These are phyloP conservation scores for Lydus trimaculatus DNA, from an alignment of 2,888 invertebrate species.

Conservation along the genomic window DNA sequence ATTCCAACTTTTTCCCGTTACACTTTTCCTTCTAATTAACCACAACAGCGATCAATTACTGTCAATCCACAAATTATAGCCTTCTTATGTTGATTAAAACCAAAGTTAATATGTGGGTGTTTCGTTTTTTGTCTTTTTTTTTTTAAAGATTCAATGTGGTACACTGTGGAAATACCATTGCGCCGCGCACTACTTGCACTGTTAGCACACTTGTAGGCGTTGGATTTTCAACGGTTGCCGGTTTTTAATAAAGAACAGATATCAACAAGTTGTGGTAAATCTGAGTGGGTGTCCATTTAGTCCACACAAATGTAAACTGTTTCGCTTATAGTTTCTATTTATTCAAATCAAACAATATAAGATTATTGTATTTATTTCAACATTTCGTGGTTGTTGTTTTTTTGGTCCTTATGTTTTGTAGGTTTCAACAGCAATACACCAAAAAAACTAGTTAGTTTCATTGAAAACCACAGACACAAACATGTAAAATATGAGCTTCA, in stretches of 20 bases:
- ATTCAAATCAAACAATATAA: conserved; percentile 13
- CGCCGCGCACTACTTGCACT: not conserved
- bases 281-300: conserved; percentile 22
- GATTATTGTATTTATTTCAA: too few relatives aligned
- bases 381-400: too few relatives aligned
- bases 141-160: too few relatives aligned
- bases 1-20: not conserved
- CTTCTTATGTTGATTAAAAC: too few relatives aligned
- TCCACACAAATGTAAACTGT: conserved; percentile 17
- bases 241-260: conserved; percentile 22
- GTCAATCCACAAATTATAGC: too few relatives aligned
- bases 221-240: conserved; percentile 14
- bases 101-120: too few relatives aligned
- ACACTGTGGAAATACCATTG: too few relatives aligned
- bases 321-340: conserved; percentile 14
- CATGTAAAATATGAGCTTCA: conserved; percentile 21
- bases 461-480: conserved; percentile 12
- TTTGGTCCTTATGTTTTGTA: too few relatives aligned
- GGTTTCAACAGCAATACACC: conserved; percentile 5
- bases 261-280: conserved; percentile 27
- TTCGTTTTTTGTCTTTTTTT: too few relatives aligned
- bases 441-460: conserved; percentile 1
- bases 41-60: not conserved
- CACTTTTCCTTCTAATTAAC: too few relatives aligned
- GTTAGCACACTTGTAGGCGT: conserved; percentile 14